A percentile compares a stretch with the other conserved stretches of the same genome.
Evolutionary conservation across 1,140 invertebrate genomes (phyloP).

Genomic region (Diachasma alloeum): DNA sequence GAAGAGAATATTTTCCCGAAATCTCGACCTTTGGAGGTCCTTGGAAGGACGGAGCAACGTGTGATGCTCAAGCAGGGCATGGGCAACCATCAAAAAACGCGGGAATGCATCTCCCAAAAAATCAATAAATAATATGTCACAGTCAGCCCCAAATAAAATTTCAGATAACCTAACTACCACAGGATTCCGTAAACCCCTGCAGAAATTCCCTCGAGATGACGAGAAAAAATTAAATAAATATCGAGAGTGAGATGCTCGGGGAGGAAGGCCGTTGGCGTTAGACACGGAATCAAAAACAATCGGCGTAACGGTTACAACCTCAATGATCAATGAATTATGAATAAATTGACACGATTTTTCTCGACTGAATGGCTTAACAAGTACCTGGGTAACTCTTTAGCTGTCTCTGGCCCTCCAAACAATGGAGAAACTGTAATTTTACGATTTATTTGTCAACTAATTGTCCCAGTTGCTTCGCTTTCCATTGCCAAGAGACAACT

Average conservation of each 20-base stretch:
- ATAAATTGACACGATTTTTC: not conserved
- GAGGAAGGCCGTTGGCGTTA: not conserved
- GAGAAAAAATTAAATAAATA: not conserved
- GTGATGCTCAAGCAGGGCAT: not conserved
- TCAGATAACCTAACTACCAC: not conserved
- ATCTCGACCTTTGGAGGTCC: not conserved
- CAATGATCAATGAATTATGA: not conserved
- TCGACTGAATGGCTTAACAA: not conserved
- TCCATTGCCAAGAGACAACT: slow-evolving; percentile 13
- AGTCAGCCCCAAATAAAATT: not conserved
- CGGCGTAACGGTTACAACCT: not conserved
- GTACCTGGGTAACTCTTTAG: not conserved
- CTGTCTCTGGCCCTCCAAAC: not conserved
- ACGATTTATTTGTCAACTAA: not conserved
- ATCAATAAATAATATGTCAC: not conserved
- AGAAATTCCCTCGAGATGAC: not conserved
- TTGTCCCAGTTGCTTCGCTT: not conserved
- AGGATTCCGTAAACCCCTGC: not conserved
- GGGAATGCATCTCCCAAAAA: not conserved
- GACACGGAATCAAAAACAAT: not conserved
- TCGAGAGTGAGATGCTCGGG: not conserved
- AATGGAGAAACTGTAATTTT: not conserved
- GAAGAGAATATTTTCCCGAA: not conserved
- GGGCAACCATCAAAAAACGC: not conserved
- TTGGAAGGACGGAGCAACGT: not conserved